These are phyloP conservation scores for Indicator maculatus DNA, from an alignment of 2,113 vertebrate species.

Conservation along the genomic window DNA sequence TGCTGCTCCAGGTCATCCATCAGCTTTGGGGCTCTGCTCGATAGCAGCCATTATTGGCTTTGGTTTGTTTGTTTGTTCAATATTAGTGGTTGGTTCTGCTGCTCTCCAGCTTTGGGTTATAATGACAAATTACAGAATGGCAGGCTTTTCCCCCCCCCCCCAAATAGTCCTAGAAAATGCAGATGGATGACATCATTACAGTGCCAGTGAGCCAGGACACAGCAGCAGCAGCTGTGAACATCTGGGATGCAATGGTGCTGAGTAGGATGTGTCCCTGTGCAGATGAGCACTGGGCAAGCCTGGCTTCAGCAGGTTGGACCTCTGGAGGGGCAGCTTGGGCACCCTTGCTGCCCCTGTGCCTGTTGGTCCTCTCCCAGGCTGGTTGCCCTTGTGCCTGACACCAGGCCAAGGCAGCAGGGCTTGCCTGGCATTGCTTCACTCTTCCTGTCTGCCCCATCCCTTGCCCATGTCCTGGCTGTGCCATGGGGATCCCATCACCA, in stretches of 20 bases:
- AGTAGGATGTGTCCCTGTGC: accelerated
- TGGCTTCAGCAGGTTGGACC: not conserved
- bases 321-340: not conserved
- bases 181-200: not conserved
- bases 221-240: not conserved
- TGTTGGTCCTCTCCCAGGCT: accelerated
- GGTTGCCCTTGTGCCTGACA: not conserved
- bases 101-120: not conserved
- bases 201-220: not conserved
- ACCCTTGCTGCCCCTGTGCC: accelerated
- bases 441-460: accelerated
- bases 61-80: not conserved
- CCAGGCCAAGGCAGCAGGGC: not conserved
- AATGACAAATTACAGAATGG: not conserved
- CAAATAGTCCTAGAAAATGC: not conserved
- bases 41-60: not conserved
- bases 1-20: not conserved
- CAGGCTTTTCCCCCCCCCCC: not conserved
- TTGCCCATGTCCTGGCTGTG: not conserved
- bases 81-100: not conserved
- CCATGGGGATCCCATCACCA: accelerated
- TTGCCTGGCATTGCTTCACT: accelerated
- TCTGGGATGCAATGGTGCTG: not conserved
- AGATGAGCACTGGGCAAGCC: not conserved
- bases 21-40: not conserved